Percentiles rank a stretch among this genome's conserved stretches.
Evolutionary conservation across 1,140 invertebrate genomes (phyloP).

Genomic region (Dreissena polymorpha): DNA sequence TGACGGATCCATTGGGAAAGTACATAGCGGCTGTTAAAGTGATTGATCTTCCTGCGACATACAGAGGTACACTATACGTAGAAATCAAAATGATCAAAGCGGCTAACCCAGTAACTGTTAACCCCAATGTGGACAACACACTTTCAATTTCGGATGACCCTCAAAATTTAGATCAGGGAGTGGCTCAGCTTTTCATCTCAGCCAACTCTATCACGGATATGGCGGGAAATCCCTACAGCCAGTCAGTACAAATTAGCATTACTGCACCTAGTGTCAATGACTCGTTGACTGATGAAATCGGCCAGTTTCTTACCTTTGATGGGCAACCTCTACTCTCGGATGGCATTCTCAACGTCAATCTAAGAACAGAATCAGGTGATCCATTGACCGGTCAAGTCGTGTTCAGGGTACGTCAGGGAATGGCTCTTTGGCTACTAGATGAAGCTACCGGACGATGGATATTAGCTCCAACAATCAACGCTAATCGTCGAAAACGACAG

Average conservation of each 20-base stretch:
- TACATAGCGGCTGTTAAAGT: constrained; percentile 36
- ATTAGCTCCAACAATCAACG: not conserved
- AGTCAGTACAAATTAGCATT: not conserved
- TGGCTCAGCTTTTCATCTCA: constrained; percentile 3
- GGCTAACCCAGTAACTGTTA: not conserved
- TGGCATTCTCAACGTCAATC: not conserved
- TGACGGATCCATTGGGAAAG: not conserved
- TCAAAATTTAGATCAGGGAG: not conserved
- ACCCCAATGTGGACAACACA: not conserved
- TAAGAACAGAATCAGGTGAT: not conserved
- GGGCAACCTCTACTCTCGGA: constrained; percentile 15
- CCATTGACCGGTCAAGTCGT: not conserved
- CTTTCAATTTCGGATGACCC: not conserved
- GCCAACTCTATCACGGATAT: constrained; percentile 15
- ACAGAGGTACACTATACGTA: constrained; percentile 14
- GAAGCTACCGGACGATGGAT: constrained; percentile 8
- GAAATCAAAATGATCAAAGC: constrained; percentile 10
- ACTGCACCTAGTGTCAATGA: constrained; percentile 11
- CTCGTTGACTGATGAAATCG: not conserved
- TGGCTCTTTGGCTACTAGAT: constrained; percentile 27
- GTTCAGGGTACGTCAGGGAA: constrained; percentile 4
- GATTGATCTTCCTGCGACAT: constrained; percentile 28
- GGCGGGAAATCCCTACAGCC: not conserved
- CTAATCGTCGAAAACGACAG: constrained; percentile 8
- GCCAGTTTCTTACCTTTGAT: constrained; percentile 4